Percentiles rank a stretch among this genome's conserved stretches.
phyloP scores from a whole-genome alignment of 2,113 vertebrate species.

The Melanerpes formicivorus region DNA sequence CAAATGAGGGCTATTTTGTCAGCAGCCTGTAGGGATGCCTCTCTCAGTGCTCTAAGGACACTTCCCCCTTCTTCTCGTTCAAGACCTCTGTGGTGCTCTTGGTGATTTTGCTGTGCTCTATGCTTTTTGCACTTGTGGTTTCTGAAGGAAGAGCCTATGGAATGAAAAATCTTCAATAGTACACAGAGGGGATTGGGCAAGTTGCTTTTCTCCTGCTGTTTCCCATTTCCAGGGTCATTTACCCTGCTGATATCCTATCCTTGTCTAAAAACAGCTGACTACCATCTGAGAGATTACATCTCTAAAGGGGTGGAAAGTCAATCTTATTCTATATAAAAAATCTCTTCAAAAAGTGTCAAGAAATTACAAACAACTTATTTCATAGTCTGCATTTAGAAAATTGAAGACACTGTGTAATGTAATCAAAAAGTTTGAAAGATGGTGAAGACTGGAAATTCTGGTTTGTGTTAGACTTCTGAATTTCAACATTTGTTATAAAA shows the following conservation, averaged over 20 bases:
- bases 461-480: not conserved
- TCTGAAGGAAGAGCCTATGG: not conserved
- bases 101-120: not conserved
- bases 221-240: not conserved
- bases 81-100: not conserved
- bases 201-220: not conserved
- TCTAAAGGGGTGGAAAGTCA: not conserved
- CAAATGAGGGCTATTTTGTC: rapidly evolving
- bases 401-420: not conserved
- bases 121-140: not conserved
- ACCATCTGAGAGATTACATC: not conserved
- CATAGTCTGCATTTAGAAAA: not conserved
- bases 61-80: not conserved
- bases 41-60: not conserved
- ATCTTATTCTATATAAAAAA: not conserved
- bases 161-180: not conserved
- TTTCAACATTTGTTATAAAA: not conserved
- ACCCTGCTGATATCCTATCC: not conserved
- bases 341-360: not conserved
- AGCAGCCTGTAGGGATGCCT: not conserved
- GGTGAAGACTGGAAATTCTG: not conserved
- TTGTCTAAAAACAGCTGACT: not conserved
- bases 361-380: not conserved
- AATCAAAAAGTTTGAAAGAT: not conserved
- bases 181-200: not conserved